Evolutionary conservation across 2,888 invertebrate species (phyloP).

Genomic region (Catocala fraxini): DNA sequence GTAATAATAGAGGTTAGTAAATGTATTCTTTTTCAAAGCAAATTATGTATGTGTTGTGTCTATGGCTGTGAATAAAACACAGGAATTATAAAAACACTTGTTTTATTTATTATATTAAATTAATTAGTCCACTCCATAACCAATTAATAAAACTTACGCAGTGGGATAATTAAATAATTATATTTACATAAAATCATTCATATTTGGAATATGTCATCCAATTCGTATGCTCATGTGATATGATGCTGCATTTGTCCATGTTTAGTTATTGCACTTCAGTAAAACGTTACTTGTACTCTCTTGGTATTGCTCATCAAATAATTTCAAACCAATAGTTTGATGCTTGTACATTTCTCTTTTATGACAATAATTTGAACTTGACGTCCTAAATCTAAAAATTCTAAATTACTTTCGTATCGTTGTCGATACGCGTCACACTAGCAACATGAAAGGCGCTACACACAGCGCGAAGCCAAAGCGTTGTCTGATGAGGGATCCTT

Average conservation of each 20-base stretch:
- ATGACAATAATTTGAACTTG: conserved; percentile 68
- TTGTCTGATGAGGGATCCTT: no score
- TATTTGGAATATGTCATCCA: conserved; percentile 64
- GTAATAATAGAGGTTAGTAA: no score
- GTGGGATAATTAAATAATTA: conserved; percentile 70
- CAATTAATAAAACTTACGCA: conserved; percentile 74
- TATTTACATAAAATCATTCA: conserved; percentile 65
- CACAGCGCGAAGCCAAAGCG: no score
- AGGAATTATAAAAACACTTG: conserved; percentile 51
- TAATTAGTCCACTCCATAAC: conserved; percentile 78
- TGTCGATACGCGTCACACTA: conserved; percentile 25
- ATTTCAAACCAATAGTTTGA: conserved; percentile 62
- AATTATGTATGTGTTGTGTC: not conserved
- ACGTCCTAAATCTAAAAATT: conserved; percentile 59
- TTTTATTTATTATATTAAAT: conserved; percentile 57
- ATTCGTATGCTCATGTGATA: conserved; percentile 66
- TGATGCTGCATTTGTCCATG: conserved; percentile 59
- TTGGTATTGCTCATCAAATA: conserved; percentile 75
- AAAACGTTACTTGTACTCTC: conserved; percentile 71
- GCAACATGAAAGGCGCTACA: conserved; percentile 18
- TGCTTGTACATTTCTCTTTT: conserved; percentile 62
- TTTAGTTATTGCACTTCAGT: conserved; percentile 66
- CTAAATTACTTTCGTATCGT: conserved; percentile 49
- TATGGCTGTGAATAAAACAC: conserved; percentile 25
- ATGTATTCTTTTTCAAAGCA: no score